Base-by-base conservation (phyloP, 1,140 invertebrate genomes). In the Pogonognathellus flavescens region DNA sequence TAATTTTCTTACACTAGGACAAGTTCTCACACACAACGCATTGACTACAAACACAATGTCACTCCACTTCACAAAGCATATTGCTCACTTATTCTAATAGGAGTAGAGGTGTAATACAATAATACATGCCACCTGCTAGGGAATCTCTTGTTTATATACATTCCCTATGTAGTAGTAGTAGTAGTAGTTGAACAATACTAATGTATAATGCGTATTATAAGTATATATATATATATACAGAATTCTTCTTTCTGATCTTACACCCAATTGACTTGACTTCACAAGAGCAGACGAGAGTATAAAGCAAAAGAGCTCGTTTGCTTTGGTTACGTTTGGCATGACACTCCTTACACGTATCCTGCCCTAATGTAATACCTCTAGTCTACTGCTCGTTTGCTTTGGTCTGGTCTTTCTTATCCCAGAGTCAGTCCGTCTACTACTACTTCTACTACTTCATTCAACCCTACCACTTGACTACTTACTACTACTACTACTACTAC, bases 301-400 rank as follows among this genome's bases (percentile, higher is more conserved):
- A 50, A 76, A 41, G 70, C 25, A 41, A 50, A 41, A 76, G 70
- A 76, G 70, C 41, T 76, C 70, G 70, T 31, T 76, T 49, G 70
- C 70, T 76, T 76, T 76, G 70, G 70, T 76, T 76, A 76, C 70
- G 70, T 76, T 76, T 76, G 41, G 31, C 70, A 76, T 76, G 70
- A 76, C 70, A 41, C 31, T 70, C 25, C 66, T 70, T 31, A 76
- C 70, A 76, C 70, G 70, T 76, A 76, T 50, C 70, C 70, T 76
- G 70, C 70, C 70, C 70, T 76, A 76, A 76, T 76, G 70, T 76
- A 76, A 76, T 76, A 76, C 70, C 70, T 76, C 70, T 76, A 50
- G 70, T 8, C 70, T 49, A 76, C 20, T 66, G 14, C 62, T 62
- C 25, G 66, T 72, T 49, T 76, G 41, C 10, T 66, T 76, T 76